Base-by-base conservation (phyloP, 2,113 vertebrate species). In the Pica pica region DNA sequence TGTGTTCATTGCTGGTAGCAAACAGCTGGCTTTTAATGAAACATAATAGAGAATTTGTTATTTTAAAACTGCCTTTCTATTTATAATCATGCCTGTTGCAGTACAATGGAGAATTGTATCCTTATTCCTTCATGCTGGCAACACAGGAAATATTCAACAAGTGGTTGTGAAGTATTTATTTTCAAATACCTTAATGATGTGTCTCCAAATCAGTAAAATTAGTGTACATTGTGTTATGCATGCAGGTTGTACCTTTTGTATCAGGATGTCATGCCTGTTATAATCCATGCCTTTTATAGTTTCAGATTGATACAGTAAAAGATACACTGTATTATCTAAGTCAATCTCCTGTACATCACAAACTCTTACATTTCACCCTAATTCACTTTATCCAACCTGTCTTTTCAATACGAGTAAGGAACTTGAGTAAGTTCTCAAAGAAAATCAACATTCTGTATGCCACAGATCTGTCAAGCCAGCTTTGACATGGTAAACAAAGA, bases 1-100 rank as follows among this genome's bases (percentile, higher is more conserved):
- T 79, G 57, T 82, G 77, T 69, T 89, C 69, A 16, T 21, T 57
- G 87, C 87, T 44, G 49, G 76, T 68, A 75, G 92, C 88, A 84
- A 90, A 73, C 73, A 87, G 88, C 57, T 81, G 73, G 90, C 56
- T 95, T 94, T 89, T 93, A 95, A 92, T 35, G 46, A 90, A 93
- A 68, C 49, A 69, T 90, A 92, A 87, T 46, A 63, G 90, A 83
- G 71, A 94, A 90, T 61, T 69, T 86, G 86, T 95, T 96, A 75
- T 96, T 96, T 93, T 92, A 92, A 92, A 96, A 49, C 64, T 65
- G 69, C 74, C 55, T 89, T 88, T 95, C 93, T 49, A 75, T 71
- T 61, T 95, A 81, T 47, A 92, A 92, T 47, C 46, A n/a, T 61
- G 60, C 56, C 52, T 89, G 47, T 26, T 71, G 80, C 73, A 83